Evolutionary conservation across 30 jellyfish, hydroid and myxozoan genomes (phyloP).

Genomic region (Mastigias papua): DNA sequence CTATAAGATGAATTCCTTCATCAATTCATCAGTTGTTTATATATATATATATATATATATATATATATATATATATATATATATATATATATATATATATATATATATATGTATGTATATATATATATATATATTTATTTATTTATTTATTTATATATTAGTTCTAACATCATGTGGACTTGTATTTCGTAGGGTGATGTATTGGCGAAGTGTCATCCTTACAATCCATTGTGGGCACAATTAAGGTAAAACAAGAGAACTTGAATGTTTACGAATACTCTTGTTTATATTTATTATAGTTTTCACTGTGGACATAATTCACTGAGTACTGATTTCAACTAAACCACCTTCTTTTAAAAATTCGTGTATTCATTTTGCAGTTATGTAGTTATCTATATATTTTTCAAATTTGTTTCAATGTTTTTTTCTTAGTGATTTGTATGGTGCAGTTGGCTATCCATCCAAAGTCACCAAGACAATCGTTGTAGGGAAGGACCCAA

Average conservation of each 20-base stretch:
- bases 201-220: slow-evolving; percentile 96
- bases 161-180: neutral
- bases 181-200: slow-evolving; percentile 84
- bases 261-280: neutral
- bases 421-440: slow-evolving; percentile 82
- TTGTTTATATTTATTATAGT: too few relatives aligned
- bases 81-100: too few relatives aligned
- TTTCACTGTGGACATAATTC: too few relatives aligned
- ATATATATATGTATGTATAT: too few relatives aligned
- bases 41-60: too few relatives aligned
- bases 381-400: neutral
- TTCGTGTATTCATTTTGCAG: neutral
- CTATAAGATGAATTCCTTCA: too few relatives aligned
- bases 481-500: slow-evolving; percentile 88
- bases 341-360: too few relatives aligned
- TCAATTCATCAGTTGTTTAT: too few relatives aligned
- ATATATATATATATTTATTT: too few relatives aligned
- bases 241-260: slow-evolving; percentile 69
- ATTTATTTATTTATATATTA: neutral
- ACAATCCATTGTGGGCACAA: slow-evolving; percentile 98
- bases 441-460: slow-evolving; percentile 90
- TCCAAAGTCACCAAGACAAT: slow-evolving; percentile 82
- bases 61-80: too few relatives aligned
- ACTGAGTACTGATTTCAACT: too few relatives aligned
- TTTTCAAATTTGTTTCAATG: neutral